Evolutionary conservation across 2,888 invertebrate genomes (phyloP), one percentile per base, ranked within the genome.

Genomic region (Brassicogethes aeneus): DNA sequence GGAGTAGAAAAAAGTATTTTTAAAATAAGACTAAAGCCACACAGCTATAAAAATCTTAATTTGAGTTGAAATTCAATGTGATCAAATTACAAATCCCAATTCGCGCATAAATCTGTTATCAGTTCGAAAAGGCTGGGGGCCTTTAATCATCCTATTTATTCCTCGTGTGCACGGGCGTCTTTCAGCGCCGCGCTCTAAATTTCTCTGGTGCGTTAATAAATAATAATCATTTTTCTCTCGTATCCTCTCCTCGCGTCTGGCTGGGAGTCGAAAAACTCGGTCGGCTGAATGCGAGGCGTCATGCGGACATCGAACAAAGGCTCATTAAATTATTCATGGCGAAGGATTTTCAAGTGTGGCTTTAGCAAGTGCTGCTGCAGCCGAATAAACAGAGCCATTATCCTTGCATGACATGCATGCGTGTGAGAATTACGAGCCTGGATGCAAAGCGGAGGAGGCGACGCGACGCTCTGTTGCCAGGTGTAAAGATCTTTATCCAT

Each of bases 331-430:
- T 23, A 23, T 23, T 23, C 23, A 23, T 23, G 23, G 23, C 23
- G 23, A 10, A 23, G 23, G 23, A 23, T 23, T 23, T 23, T 23
- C 23, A 23, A 23, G 23, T 23, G 23, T 23, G 23, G 23, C 23
- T 23, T 23, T 23, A 23, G 23, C 10, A 23, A 23, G 23, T 23
- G 23, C 23, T 7, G 23, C 23, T 10, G 33, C 23, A 23, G 23
- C 23, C 23, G 33, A 34, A 34, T 34, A 34, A 15, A 34, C 34
- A 34, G 33, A 33, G 15, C 15, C 14, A 34, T 3, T 34, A 34
- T 34, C 8, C 16, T 13, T 34, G 39, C 42, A 35, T 41, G 16
- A 15, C 3, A 36, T 23, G 23, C 23, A 23, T 23, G 23, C 23
- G 23, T 23, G 23, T 23, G 23, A 23, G 23, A 23, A 23, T 23